These are phyloP conservation scores for Phoebastria nigripes DNA, from an alignment of 2,797 vertebrate genomes.

Conservation along the genomic window DNA sequence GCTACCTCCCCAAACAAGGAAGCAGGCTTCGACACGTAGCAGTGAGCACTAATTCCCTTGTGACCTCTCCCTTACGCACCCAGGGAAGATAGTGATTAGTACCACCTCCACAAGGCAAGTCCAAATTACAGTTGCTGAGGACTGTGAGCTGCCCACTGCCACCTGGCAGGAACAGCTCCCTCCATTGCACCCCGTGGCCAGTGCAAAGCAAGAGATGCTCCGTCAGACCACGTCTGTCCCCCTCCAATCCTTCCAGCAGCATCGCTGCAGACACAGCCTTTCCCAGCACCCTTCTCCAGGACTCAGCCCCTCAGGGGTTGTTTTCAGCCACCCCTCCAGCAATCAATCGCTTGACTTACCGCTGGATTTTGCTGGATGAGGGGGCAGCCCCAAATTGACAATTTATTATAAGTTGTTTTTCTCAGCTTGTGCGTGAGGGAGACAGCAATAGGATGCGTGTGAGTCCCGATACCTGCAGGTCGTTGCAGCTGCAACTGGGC, in stretches of 20 bases:
- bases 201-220: not conserved
- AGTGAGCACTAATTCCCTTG: not conserved
- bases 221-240: not conserved
- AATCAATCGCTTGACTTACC: not conserved
- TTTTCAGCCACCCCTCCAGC: not conserved
- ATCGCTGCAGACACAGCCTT: accelerated
- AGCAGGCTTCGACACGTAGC: not conserved
- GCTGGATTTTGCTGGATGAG: not conserved
- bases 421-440: not conserved
- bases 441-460: accelerated
- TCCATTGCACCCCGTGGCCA: not conserved
- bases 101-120: not conserved
- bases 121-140: not conserved
- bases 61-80: not conserved
- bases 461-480: not conserved
- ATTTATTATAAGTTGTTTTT: not conserved
- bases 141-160: not conserved
- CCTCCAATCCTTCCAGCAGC: not conserved
- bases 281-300: not conserved
- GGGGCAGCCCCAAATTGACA: not conserved
- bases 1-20: constrained; percentile 12
- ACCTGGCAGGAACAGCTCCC: not conserved
- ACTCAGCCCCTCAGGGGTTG: not conserved
- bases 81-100: not conserved
- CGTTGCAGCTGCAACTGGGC: accelerated